Percentiles rank a stretch among this genome's conserved stretches.
Conservation (phyloP, 2,113 vertebrate species). For the Sialia sialis region DNA sequence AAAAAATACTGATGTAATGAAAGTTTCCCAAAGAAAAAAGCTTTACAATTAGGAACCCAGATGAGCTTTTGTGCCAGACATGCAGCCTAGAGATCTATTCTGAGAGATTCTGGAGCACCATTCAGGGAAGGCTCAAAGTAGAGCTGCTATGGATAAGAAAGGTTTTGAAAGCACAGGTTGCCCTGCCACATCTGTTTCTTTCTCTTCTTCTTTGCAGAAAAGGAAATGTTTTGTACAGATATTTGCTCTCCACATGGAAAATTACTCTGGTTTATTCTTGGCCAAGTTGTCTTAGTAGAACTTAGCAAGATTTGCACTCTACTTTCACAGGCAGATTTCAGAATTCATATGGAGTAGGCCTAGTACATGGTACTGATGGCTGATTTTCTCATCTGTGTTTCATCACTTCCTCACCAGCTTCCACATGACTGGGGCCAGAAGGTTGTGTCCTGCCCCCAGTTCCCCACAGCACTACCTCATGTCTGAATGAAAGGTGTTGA, state of each 20-base stretch:
- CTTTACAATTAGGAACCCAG: not conserved
- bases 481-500: not conserved
- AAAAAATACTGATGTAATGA: not conserved
- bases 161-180: not conserved
- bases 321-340: not conserved
- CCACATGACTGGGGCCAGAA: not conserved
- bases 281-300: not conserved
- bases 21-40: not conserved
- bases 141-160: not conserved
- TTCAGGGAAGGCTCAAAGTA: not conserved
- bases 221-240: not conserved
- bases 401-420: not conserved
- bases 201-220: not conserved
- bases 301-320: not conserved
- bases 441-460: not conserved
- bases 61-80: not conserved
- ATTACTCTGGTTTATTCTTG: not conserved
- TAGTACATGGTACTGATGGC: not conserved
- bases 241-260: not conserved
- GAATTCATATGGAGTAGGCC: not conserved
- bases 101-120: not conserved
- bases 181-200: not conserved
- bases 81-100: not conserved
- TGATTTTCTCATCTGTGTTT: not conserved
- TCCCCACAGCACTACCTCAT: not conserved